Evolutionary conservation across 2,113 vertebrate species (phyloP).

Genomic region (Procavia capensis): DNA sequence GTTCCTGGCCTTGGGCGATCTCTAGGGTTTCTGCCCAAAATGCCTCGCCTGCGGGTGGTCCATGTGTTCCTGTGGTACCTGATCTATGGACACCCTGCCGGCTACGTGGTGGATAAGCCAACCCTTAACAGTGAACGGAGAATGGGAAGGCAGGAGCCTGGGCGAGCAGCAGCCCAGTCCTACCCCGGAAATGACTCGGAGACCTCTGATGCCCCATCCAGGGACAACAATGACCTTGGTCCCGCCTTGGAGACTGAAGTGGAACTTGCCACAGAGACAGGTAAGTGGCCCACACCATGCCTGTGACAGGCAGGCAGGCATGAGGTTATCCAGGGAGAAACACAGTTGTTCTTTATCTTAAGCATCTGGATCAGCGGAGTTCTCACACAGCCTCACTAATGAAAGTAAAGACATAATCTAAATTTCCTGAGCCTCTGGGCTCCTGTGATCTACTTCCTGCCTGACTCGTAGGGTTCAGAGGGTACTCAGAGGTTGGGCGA

Average conservation of each 20-base stretch:
- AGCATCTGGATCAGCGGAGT: neutral
- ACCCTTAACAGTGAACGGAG: slow-evolving; percentile 57
- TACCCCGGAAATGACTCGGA: slow-evolving; percentile 50
- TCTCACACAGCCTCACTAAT: too few relatives aligned
- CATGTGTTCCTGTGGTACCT: slow-evolving; percentile 96
- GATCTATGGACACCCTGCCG: slow-evolving; percentile 91
- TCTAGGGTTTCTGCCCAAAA: slow-evolving; percentile 96
- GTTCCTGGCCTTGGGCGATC: slow-evolving; percentile 94
- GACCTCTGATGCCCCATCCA: slow-evolving; percentile 6
- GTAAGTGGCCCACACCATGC: slow-evolving; percentile 63
- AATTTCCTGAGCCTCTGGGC: neutral
- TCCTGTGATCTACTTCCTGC: neutral
- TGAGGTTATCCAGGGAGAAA: fast-evolving
- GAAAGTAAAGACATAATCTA: neutral
- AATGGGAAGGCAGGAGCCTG: slow-evolving; percentile 6
- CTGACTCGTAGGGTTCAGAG: neutral
- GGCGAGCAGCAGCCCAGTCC: slow-evolving; percentile 21
- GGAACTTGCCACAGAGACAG: slow-evolving; percentile 80
- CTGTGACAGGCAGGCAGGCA: neutral
- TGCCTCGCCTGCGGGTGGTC: slow-evolving; percentile 93
- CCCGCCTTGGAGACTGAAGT: slow-evolving; percentile 76
- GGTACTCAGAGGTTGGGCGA: neutral
- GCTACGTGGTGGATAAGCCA: slow-evolving; percentile 47
- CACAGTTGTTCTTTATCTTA: fast-evolving
- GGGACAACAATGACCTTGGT: slow-evolving; percentile 25